Percentiles rank a stretch among this genome's conserved stretches.
Evolutionary conservation across 2,797 vertebrate species (phyloP).

Genomic region (Enteromius trimaculatus): DNA sequence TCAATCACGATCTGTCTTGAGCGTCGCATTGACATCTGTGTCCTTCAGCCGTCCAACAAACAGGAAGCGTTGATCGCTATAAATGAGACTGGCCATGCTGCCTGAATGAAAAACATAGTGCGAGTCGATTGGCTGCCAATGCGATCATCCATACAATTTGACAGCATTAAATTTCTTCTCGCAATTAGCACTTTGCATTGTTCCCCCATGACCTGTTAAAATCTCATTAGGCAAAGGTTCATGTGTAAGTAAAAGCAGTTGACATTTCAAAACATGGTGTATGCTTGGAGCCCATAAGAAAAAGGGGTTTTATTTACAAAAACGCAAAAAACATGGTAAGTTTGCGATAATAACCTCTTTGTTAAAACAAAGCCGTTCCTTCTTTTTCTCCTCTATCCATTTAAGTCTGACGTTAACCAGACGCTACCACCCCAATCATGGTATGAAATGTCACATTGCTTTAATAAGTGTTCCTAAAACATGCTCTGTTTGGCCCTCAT

Average conservation of each 20-base stretch:
- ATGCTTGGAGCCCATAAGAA: background rate
- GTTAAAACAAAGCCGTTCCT: background rate
- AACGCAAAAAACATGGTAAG: background rate
- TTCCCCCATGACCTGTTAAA: conserved; percentile 23
- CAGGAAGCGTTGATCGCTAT: background rate
- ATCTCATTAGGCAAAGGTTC: conserved; percentile 31
- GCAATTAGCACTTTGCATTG: conserved; percentile 17
- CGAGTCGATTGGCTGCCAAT: background rate
- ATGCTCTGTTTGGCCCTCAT: conserved; percentile 30
- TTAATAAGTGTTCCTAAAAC: conserved; percentile 45
- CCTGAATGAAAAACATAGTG: background rate
- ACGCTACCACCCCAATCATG: conserved; percentile 3
- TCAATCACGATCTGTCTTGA: conserved; percentile 22
- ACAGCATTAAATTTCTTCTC: background rate
- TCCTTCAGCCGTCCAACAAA: conserved; percentile 11
- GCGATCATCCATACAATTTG: background rate
- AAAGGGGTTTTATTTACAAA: background rate
- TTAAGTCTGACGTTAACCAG: conserved; percentile 5
- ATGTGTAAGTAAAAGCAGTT: background rate
- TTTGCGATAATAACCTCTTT: background rate
- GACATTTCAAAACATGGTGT: conserved; percentile 14
- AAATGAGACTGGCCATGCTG: background rate
- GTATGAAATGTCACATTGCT: conserved; percentile 49
- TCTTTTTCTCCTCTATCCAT: background rate
- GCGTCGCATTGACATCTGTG: background rate